phyloP scores from a whole-genome alignment of 2,888 invertebrate genomes.

The Glaucopsyche alexis region DNA sequence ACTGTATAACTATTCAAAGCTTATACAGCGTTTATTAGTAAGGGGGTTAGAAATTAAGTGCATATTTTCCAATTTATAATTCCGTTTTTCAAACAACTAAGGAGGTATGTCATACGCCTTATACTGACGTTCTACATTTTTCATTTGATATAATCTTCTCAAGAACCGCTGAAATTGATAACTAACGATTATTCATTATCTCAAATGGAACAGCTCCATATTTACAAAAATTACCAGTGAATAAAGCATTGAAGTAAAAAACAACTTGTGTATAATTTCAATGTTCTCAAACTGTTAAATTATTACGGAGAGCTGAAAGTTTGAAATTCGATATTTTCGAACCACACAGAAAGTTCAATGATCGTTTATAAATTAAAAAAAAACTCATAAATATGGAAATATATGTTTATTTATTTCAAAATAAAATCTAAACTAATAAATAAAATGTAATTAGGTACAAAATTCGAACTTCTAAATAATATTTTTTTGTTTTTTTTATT shows the following conservation, averaged over 20 bases:
- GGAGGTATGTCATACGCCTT: no score
- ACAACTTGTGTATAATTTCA: background rate
- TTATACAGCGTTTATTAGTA: no score
- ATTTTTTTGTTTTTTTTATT: background rate
- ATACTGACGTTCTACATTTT: no score
- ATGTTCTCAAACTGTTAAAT: constrained; percentile 10
- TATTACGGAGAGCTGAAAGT: background rate
- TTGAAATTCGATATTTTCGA: background rate
- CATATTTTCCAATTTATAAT: no score
- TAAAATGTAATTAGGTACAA: constrained; percentile 5
- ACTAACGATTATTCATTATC: no score
- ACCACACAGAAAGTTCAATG: background rate
- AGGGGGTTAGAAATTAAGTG: no score
- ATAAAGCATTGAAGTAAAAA: background rate
- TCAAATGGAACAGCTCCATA: background rate
- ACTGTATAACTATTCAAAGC: no score
- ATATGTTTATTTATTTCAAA: constrained; percentile 10
- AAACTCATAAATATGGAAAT: constrained; percentile 2
- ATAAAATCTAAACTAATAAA: constrained; percentile 16
- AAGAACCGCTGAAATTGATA: no score
- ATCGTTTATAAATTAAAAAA: background rate
- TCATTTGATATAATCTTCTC: no score
- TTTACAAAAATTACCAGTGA: background rate
- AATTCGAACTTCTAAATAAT: background rate
- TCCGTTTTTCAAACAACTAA: no score